Base-by-base conservation (phyloP, 2,113 vertebrate species). In the Nycticebus coucang region DNA sequence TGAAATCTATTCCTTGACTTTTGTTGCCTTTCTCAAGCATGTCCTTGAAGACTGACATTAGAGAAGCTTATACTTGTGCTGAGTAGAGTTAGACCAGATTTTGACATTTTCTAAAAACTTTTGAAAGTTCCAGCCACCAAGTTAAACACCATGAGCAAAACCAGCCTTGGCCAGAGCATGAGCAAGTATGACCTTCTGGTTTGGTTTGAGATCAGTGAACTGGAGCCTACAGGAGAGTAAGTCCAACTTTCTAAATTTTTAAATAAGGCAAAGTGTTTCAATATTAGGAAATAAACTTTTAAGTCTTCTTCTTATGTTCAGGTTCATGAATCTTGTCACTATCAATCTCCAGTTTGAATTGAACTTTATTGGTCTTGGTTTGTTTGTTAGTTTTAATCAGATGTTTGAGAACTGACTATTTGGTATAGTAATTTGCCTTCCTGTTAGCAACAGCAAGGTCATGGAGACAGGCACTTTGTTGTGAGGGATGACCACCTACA, bases 191-290 rank as follows among this genome's bases (percentile, higher is more conserved):
- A 99, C 96, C 99, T 99, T 80, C 98, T 99, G 66, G 99, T 99
- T 69, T 99, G 99, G 99, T 99, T 99, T 98, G 99, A 99, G 98
- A 99, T 99, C 98, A 99, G 99, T 28, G 99, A 99, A 91, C 98
- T 99, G 98, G 99, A 99, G 98, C 99, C 99, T 35, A 99, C 99
- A 0, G 99, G 99, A 98, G 99, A 99, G 99, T 99, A 98, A 99
- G 99, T 99, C 5, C 50, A 60, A 0, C 59, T 66, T 92, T 77
- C 19, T 26, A 0, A 86, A 18, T 41, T 92, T 94, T 75, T 53
- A 83, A 87, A 17, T 78, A 91, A 57, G 30, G 77, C 5, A 1
- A 3, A 37, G 7, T 19, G 0, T 77, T 97, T 94, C 6, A 79
- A 59, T 85, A 28, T 79, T 78, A 90, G 53, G 50, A 93, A 83